A percentile compares a stretch with the other conserved stretches of the same genome.
Conservation (phyloP, 2,113 vertebrate genomes). For the Cathartes aura region DNA sequence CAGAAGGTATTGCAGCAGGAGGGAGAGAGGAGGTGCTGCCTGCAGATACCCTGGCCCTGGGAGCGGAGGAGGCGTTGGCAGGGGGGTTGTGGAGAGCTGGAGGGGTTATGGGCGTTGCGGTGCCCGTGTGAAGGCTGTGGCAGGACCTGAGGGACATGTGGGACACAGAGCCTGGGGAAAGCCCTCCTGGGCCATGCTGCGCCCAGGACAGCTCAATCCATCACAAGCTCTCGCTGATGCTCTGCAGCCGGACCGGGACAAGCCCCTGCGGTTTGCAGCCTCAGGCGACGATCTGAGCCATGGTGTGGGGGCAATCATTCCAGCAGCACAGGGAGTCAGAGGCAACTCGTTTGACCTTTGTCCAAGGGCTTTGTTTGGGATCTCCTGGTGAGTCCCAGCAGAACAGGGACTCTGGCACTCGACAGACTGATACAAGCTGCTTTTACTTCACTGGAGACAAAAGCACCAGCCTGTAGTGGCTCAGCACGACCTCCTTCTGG, state of each 20-base stretch:
- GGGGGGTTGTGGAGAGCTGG: not conserved
- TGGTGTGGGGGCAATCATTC: not conserved
- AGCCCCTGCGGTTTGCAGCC: not conserved
- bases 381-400: not conserved
- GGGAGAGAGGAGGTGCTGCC: not conserved
- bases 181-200: not conserved
- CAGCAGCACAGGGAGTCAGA: not conserved
- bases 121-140: not conserved
- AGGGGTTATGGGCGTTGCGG: fast-evolving
- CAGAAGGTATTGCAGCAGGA: not conserved
- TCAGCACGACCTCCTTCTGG: not conserved
- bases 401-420: not conserved
- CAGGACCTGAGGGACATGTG: not conserved
- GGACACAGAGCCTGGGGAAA: not conserved
- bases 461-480: not conserved
- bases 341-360: not conserved
- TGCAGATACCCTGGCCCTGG: not conserved
- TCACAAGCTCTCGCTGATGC: not conserved
- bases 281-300: fast-evolving
- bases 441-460: not conserved
- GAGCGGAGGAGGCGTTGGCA: fast-evolving
- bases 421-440: not conserved
- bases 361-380: not conserved
- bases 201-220: fast-evolving
- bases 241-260: fast-evolving